Base-by-base conservation (phyloP, 2,797 vertebrate genomes). In the Crypturellus tataupa region DNA sequence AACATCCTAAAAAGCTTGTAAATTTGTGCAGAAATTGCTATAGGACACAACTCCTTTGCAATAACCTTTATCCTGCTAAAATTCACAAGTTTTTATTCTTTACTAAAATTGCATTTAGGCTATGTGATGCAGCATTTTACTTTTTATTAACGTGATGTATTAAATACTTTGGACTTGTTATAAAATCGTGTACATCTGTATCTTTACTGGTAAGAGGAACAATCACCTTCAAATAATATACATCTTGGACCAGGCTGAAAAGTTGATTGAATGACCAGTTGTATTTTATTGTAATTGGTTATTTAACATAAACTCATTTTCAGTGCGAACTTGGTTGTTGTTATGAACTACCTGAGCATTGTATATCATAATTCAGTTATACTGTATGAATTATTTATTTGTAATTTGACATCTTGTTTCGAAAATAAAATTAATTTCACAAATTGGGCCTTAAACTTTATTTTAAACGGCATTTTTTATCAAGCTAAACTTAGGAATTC, bases 321-420 rank as follows among this genome's bases (percentile, higher is more conserved):
- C 67, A 62, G 0, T 92, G 94, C 95, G 65, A 94, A 96, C 80
- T 97, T 87, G 94, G 88, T 96, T 96, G 84, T 91, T 95, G 51
- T 78, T 92, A 60, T 96, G 96, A 96, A 87, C 91, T 96, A 87
- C 95, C 94, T 93, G 94, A 95, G 85, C 94, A 58, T 83, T 95
- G 87, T 96, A 89, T 95, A 97, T 97, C 97, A 94, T 93, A 94
- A 97, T 81, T 95, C 94, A 96, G 94, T 97, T 98, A 95, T 97
- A 95, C 97, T 97, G 97, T 97, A 96, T 97, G 95, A 96, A 95
- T 98, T 98, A 98, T 99, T 99, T 99, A 98, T 99, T 98, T 98
- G 98, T 98, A 98, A 98, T 97, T 98, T 98, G 98, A 89, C 94
- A 95, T 95, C 90, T 94, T 94, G 85, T 96, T 97, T 96, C 91